phyloP scores from a whole-genome alignment of 2,888 invertebrate genomes.

The Scaptomyza caliginosa region DNA sequence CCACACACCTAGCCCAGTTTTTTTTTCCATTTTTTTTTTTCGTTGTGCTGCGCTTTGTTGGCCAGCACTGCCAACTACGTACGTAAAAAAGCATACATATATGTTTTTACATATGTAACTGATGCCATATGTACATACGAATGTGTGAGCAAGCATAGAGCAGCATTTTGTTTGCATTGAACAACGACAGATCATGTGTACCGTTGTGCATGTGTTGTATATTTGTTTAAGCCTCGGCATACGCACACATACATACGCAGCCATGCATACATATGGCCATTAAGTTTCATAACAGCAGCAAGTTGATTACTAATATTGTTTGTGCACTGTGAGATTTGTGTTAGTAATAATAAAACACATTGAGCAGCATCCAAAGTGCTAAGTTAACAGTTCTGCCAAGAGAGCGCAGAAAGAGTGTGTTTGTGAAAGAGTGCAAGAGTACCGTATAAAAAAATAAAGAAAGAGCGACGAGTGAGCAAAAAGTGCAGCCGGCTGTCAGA shows the following conservation, averaged over 20 bases:
- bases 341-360: constrained; percentile 19
- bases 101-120: constrained; percentile 13
- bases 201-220: constrained; percentile 10
- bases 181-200: constrained; percentile 42
- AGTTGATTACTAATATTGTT: constrained; percentile 38
- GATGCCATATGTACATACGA: no score
- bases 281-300: constrained; percentile 59
- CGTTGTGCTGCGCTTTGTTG: constrained; percentile 50
- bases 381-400: constrained; percentile 20
- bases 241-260: constrained; percentile 16
- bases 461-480: constrained; percentile 16
- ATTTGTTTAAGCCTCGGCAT: constrained; percentile 36
- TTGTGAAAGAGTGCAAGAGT: constrained; percentile 14
- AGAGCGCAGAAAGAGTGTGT: constrained; percentile 16
- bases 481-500: constrained; percentile 64
- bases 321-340: constrained; percentile 33
- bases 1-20: constrained; percentile 45
- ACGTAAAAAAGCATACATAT: constrained; percentile 4
- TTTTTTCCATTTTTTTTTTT: constrained; percentile 31
- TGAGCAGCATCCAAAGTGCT: constrained; percentile 11
- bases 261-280: constrained; percentile 6
- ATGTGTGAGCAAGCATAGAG: constrained; percentile 26
- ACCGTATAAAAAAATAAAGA: not conserved
- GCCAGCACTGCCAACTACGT: constrained; percentile 39
- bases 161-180: constrained; percentile 52